Percentiles rank a stretch among this genome's conserved stretches.
These are phyloP conservation scores for Cydia amplana DNA, from an alignment of 1,140 invertebrate genomes.

Conservation along the genomic window DNA sequence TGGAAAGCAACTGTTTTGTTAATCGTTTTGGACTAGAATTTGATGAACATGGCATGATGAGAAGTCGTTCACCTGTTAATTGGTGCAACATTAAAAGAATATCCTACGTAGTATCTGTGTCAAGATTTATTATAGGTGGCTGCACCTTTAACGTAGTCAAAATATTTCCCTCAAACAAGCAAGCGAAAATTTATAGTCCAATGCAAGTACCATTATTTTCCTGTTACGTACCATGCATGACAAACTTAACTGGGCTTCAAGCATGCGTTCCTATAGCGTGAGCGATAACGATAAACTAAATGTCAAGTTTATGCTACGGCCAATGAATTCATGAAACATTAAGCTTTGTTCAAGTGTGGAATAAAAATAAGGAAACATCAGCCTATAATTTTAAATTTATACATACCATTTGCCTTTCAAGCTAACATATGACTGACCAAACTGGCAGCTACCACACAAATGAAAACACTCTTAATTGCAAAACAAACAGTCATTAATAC, in stretches of 20 bases:
- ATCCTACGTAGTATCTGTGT: neutral
- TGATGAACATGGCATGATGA: neutral
- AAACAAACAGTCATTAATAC: slow-evolving; percentile 16
- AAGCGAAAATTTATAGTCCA: neutral
- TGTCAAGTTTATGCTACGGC: slow-evolving; percentile 16
- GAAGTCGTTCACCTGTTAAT: neutral
- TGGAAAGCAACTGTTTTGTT: neutral
- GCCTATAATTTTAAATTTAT: neutral
- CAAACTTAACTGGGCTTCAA: neutral
- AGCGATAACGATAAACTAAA: slow-evolving; percentile 22
- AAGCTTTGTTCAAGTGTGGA: slow-evolving; percentile 8
- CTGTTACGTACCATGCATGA: slow-evolving; percentile 9
- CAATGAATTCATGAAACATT: slow-evolving; percentile 15
- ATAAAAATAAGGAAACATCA: slow-evolving; percentile 14
- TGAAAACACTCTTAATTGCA: neutral
- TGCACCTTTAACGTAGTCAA: too few species aligned
- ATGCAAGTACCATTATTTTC: slow-evolving; percentile 1
- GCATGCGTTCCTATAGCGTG: slow-evolving; percentile 24
- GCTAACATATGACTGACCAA: neutral
- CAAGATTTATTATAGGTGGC: too few species aligned
- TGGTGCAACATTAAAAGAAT: neutral
- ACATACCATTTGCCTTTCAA: neutral
- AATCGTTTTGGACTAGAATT: neutral
- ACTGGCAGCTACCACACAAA: neutral
- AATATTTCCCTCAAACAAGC: neutral